Evolutionary conservation across 2,888 invertebrate species (phyloP), one percentile per base, ranked within the genome.

Genomic region (Metopia argyrocephala): DNA sequence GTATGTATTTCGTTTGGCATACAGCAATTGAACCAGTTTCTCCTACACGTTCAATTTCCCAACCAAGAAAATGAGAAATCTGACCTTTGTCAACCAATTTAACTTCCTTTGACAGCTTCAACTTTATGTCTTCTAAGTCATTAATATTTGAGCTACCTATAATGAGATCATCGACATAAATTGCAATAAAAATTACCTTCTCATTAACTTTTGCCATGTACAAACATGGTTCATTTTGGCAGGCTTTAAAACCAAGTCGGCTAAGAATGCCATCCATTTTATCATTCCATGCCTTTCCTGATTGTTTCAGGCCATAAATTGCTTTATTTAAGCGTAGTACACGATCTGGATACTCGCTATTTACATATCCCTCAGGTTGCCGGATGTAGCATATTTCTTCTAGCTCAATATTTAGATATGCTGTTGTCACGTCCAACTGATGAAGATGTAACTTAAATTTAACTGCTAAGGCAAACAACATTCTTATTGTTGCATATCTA

Each of bases 291-390:
- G 69, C 9, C 5, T 80, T 65, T 23, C 78, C 83, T 9, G 82
- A 79, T 28, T 84, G 84, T 54, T 84, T 85, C 3, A 85, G 52
- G 5, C 84, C 84, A 64, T 83, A 85, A 18, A 84, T 73, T 9
- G 83, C 76, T 28, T 83, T 84, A 5, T 76, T 21, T 15, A 82
- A 50, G n/a, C n/a, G n/a, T n/a, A n/a, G n/a, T n/a, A n/a, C n/a
- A n/a, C n/a, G n/a, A n/a, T n/a, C n/a, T n/a, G n/a, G n/a, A n/a
- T n/a, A n/a, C n/a, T n/a, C n/a, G n/a, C n/a, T n/a, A n/a, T n/a
- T n/a, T n/a, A n/a, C n/a, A n/a, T n/a, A n/a, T n/a, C n/a, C n/a
- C n/a, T n/a, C n/a, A n/a, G n/a, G n/a, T n/a, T n/a, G n/a, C n/a
- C n/a, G 15, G 69, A 79, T 69, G 45, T 64, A 75, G 9, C 74